phyloP scores from a whole-genome alignment of 2,113 vertebrate species.

The Lepisosteus oculatus region DNA sequence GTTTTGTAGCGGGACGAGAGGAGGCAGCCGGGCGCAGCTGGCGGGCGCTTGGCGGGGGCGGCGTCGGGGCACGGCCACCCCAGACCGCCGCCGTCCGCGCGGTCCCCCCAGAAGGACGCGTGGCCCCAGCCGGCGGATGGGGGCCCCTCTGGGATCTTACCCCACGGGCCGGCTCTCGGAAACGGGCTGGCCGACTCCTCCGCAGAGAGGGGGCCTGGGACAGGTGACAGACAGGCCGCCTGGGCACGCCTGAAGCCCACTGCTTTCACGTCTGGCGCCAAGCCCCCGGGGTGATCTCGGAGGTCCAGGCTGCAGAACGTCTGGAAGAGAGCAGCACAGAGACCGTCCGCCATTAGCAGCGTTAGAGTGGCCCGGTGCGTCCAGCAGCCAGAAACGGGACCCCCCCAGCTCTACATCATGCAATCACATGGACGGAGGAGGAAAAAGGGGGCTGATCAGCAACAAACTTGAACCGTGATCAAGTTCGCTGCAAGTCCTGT shows the following conservation, averaged over 20 bases:
- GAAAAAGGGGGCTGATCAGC: too few relatives aligned
- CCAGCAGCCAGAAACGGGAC: too few relatives aligned
- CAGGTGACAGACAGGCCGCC: constrained; percentile 35
- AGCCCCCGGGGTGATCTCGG: constrained; percentile 39
- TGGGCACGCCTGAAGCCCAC: constrained; percentile 42
- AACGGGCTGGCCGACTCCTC: constrained; percentile 28
- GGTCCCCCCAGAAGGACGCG: constrained; percentile 51
- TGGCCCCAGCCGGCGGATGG: constrained; percentile 44
- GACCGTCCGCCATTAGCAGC: too few relatives aligned
- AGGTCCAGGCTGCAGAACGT: constrained; percentile 58
- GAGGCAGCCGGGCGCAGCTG: constrained; percentile 27
- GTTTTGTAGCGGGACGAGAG: constrained; percentile 69
- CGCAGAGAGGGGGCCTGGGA: constrained; percentile 27
- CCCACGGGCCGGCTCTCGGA: constrained; percentile 42
- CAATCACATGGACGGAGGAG: too few relatives aligned
- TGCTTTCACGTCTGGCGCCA: constrained; percentile 30
- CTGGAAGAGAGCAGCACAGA: constrained; percentile 29
- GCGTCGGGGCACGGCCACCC: constrained; percentile 50
- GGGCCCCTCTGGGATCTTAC: constrained; percentile 35
- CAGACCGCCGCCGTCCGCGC: constrained; percentile 38
- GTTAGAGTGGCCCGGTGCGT: too few relatives aligned
- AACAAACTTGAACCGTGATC: too few relatives aligned
- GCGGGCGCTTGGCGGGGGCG: constrained; percentile 23
- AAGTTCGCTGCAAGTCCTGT: too few relatives aligned
- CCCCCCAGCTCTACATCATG: too few relatives aligned